These are phyloP conservation scores for Nomada ruficornis DNA, from an alignment of 2,888 invertebrate genomes.

Conservation along the genomic window DNA sequence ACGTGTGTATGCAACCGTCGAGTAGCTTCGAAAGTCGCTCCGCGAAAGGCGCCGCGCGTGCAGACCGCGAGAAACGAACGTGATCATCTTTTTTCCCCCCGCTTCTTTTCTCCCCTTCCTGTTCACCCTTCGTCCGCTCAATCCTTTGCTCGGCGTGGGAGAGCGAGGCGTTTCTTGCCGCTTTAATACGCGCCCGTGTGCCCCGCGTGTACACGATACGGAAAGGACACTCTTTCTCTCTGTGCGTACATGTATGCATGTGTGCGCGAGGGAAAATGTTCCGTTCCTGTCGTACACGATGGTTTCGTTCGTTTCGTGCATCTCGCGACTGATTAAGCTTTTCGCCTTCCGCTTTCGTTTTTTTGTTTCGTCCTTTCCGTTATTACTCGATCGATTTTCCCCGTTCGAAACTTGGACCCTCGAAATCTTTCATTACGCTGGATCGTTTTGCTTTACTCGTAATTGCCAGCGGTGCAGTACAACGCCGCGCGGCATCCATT, in stretches of 20 bases:
- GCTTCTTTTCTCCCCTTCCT: constrained; percentile 1
- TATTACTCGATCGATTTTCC: constrained; percentile 7
- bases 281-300: background rate
- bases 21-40: constrained; percentile 63
- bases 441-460: background rate
- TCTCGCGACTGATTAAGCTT: constrained; percentile 3
- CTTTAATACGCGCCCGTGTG: constrained; percentile 45
- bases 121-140: constrained; percentile 12
- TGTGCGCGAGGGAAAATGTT: constrained; percentile 12
- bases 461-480: background rate
- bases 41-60: constrained; percentile 63
- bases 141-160: constrained; percentile 52
- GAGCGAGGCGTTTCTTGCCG: constrained; percentile 58
- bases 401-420: background rate
- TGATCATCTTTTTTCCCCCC: constrained; percentile 51
- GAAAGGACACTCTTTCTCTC: constrained; percentile 44
- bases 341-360: background rate
- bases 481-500: too few species aligned
- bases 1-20: constrained; percentile 45
- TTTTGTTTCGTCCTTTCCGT: too few species aligned
- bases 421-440: background rate
- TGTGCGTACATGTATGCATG: background rate
- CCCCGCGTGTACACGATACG: constrained; percentile 38
- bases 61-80: constrained; percentile 59
- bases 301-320: background rate